Percentiles rank a stretch among this genome's conserved stretches.
These are phyloP conservation scores for Hemaris fuciformis DNA, from an alignment of 2,888 invertebrate genomes.

Conservation along the genomic window DNA sequence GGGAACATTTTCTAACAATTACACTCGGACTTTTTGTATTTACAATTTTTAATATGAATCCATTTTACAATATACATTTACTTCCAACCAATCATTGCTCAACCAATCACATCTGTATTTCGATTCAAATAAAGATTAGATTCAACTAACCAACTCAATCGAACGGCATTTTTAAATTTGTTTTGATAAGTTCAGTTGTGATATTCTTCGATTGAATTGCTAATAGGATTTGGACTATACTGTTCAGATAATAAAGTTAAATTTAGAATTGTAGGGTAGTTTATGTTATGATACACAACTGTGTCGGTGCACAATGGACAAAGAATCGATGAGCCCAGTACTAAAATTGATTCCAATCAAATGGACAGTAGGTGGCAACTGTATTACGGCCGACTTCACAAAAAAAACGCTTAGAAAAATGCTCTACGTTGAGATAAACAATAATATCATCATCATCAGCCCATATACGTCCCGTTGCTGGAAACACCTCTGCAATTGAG, in stretches of 20 bases:
- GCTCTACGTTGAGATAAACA: neutral
- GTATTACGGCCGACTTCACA: constrained; percentile 28
- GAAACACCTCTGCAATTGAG: no score
- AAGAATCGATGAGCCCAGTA: constrained; percentile 63
- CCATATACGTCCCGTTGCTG: no score
- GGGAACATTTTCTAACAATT: constrained; percentile 59
- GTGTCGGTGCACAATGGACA: constrained; percentile 43
- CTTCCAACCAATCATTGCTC: neutral
- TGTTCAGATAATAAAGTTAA: rapidly evolving
- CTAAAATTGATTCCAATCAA: constrained; percentile 74
- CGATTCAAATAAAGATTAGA: neutral
- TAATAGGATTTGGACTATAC: constrained; percentile 21
- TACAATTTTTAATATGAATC: constrained; percentile 13
- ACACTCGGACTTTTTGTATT: constrained; percentile 44
- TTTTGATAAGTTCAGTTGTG: neutral
- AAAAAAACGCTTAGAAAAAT: neutral
- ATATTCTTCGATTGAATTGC: neutral
- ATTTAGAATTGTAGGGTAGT: constrained; percentile 12
- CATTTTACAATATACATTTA: neutral
- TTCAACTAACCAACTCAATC: neutral
- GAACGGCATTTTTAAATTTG: neutral
- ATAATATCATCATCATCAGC: no score
- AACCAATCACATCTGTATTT: constrained; percentile 14
- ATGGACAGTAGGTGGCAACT: constrained; percentile 71
- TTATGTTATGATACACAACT: constrained; percentile 12